Conservation (phyloP, 2,888 invertebrate genomes). For the Phaonia tiefii region DNA sequence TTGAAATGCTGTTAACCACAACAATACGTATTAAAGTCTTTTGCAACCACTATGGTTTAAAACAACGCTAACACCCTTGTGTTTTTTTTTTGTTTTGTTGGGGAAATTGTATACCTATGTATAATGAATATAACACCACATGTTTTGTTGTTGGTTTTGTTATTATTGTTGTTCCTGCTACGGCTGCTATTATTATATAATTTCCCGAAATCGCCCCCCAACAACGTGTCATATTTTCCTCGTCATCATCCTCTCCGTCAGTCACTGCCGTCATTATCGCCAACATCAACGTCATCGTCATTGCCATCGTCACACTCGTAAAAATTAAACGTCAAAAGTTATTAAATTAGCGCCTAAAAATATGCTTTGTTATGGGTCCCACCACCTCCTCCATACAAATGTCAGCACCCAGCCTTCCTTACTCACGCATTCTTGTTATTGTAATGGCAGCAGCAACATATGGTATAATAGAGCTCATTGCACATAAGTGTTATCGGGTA, state of each 20-base stretch:
- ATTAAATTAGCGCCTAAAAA: slow-evolving; percentile 51
- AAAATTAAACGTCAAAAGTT: slow-evolving; percentile 42
- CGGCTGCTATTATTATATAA: slow-evolving; percentile 33
- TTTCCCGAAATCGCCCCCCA: slow-evolving; percentile 22
- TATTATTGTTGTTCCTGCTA: background rate
- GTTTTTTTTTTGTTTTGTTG: background rate
- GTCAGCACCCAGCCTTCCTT: background rate
- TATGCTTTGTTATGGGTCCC: background rate
- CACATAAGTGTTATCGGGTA: slow-evolving; percentile 41
- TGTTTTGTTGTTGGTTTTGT: slow-evolving; percentile 18
- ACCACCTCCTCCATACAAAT: background rate
- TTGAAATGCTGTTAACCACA: slow-evolving; percentile 34
- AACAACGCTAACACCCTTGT: slow-evolving; percentile 6
- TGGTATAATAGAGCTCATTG: slow-evolving; percentile 42
- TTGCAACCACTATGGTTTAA: slow-evolving; percentile 13
- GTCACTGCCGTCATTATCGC: background rate
- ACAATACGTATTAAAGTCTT: slow-evolving; percentile 50
- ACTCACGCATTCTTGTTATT: background rate
- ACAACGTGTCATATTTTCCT: background rate
- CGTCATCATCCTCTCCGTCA: slow-evolving; percentile 1
- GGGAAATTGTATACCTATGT: background rate
- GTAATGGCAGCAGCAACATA: slow-evolving; percentile 7
- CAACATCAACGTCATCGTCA: slow-evolving; percentile 14
- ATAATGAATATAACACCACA: slow-evolving; percentile 24
- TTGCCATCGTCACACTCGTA: slow-evolving; percentile 34